A percentile compares a stretch with the other conserved stretches of the same genome.
These are phyloP conservation scores for Xestobium rufovillosum DNA, from an alignment of 2,888 invertebrate genomes.

Conservation along the genomic window DNA sequence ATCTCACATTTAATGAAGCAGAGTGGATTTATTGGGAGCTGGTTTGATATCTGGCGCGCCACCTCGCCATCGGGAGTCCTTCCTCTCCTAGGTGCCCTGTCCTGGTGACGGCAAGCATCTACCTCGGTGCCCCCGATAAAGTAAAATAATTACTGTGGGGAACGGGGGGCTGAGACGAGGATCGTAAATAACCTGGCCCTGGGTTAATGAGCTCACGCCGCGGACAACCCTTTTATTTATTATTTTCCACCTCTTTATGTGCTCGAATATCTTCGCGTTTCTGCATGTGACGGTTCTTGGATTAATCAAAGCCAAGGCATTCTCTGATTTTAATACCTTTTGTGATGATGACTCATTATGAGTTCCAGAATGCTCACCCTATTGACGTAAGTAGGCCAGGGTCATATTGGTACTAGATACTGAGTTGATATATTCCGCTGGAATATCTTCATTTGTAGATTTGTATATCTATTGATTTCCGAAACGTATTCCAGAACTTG, in stretches of 20 bases:
- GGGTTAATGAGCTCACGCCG: slow-evolving; percentile 36
- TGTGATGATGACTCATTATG: too few relatives aligned
- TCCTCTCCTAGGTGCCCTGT: slow-evolving; percentile 15
- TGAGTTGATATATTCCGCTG: too few relatives aligned
- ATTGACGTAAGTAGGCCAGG: too few relatives aligned
- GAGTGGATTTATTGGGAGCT: slow-evolving; percentile 30
- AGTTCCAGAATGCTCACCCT: too few relatives aligned
- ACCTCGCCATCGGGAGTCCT: slow-evolving; percentile 1
- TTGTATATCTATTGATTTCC: too few relatives aligned
- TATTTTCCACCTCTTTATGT: slow-evolving; percentile 28
- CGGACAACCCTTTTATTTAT: slow-evolving; percentile 36
- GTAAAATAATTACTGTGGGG: slow-evolving; percentile 32
- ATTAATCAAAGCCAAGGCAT: too few relatives aligned
- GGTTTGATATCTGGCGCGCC: slow-evolving; percentile 16
- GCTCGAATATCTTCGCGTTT: slow-evolving; percentile 6
- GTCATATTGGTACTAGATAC: too few relatives aligned
- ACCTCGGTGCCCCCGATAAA: slow-evolving; percentile 27
- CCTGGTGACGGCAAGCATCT: slow-evolving; percentile 21
- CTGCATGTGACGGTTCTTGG: background rate
- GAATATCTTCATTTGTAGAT: too few relatives aligned
- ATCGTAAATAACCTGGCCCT: slow-evolving; percentile 33
- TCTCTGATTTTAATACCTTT: too few relatives aligned
- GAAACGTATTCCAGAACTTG: too few relatives aligned
- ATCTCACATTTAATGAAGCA: slow-evolving; percentile 40
- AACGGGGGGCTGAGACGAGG: slow-evolving; percentile 21